Evolutionary conservation across 2,113 vertebrate species (phyloP).

Genomic region (Mystacornis crossleyi): DNA sequence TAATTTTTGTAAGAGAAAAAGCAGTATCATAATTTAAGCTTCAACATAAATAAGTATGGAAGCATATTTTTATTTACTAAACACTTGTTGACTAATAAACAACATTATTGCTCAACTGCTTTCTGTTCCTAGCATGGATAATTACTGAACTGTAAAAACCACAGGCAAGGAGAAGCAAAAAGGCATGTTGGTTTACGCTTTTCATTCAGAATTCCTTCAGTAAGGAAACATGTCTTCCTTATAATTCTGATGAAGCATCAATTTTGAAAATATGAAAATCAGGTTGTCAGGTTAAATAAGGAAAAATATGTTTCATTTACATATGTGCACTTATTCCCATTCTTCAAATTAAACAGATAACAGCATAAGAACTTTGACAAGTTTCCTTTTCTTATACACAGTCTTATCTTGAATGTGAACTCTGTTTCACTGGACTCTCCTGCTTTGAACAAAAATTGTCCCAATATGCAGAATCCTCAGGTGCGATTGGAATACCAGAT

Average conservation of each 20-base stretch:
- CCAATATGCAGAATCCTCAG: slow-evolving; percentile 90
- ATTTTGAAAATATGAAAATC: background rate
- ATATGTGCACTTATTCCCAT: background rate
- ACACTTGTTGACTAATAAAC: background rate
- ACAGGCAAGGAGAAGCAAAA: background rate
- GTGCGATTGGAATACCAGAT: slow-evolving; percentile 82
- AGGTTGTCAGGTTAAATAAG: background rate
- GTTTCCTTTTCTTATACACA: background rate
- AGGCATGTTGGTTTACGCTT: background rate
- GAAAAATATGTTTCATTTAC: background rate
- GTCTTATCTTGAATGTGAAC: slow-evolving; percentile 51
- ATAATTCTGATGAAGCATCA: background rate
- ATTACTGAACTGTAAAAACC: background rate
- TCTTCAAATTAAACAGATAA: background rate
- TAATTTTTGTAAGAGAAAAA: background rate
- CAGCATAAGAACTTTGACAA: background rate
- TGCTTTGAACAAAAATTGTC: slow-evolving; percentile 87
- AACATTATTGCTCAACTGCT: background rate
- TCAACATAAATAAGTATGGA: background rate
- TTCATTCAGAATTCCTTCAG: background rate
- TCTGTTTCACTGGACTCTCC: slow-evolving; percentile 81
- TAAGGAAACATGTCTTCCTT: background rate
- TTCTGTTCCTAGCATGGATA: background rate
- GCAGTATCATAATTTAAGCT: background rate
- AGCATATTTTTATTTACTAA: background rate